phyloP scores from a whole-genome alignment of 2,888 invertebrate species.

The Ectemnius continuus region DNA sequence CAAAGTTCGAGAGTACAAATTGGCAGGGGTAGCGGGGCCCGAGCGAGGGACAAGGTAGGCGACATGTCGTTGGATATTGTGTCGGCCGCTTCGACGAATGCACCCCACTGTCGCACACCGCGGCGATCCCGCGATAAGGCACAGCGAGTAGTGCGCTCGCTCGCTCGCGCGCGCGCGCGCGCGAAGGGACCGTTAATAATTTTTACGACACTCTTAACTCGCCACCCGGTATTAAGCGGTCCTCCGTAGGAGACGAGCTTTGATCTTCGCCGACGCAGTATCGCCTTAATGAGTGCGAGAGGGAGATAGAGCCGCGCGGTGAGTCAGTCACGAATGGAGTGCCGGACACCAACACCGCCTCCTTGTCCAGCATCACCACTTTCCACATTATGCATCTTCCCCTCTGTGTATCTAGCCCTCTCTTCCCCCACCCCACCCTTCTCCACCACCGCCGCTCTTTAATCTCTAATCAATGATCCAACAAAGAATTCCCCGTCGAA shows the following conservation, averaged over 20 bases:
- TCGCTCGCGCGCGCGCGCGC: constrained; percentile 9
- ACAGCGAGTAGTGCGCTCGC: constrained; percentile 35
- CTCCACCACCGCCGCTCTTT: constrained; percentile 1
- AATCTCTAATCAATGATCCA: constrained; percentile 9
- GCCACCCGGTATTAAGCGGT: constrained; percentile 76
- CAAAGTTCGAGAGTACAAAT: constrained; percentile 8
- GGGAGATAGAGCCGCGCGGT: constrained; percentile 56
- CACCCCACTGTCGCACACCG: constrained; percentile 46
- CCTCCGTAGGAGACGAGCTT: constrained; percentile 70
- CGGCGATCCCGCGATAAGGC: constrained; percentile 69
- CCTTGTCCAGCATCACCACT: constrained; percentile 21
- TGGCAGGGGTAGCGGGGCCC: not conserved
- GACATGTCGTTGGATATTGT: constrained; percentile 51
- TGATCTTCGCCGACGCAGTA: constrained; percentile 74
- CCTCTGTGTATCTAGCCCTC: too few relatives aligned
- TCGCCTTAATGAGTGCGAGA: constrained; percentile 70
- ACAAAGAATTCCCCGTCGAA: not conserved
- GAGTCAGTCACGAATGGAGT: constrained; percentile 37
- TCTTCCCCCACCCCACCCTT: constrained; percentile 9
- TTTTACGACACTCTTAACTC: constrained; percentile 75
- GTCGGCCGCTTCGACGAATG: constrained; percentile 54
- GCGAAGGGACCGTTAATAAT: constrained; percentile 71
- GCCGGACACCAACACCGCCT: not conserved
- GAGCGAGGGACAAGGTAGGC: constrained; percentile 2
- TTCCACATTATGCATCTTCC: constrained; percentile 32